phyloP scores from a whole-genome alignment of 1,140 invertebrate genomes.

The Aradophagus sp. region DNA sequence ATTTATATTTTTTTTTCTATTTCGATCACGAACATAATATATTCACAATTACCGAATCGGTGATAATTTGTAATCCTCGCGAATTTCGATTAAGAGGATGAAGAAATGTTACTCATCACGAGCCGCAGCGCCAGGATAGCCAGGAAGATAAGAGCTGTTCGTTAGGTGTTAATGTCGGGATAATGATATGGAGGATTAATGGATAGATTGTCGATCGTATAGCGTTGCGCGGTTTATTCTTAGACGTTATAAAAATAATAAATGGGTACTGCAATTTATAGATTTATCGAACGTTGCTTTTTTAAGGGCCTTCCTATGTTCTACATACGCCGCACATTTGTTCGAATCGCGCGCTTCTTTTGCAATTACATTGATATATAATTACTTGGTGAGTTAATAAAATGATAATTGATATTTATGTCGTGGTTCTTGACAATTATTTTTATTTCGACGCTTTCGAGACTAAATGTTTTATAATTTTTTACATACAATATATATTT shows the following conservation, averaged over 20 bases:
- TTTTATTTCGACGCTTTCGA: too few relatives aligned
- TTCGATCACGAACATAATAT: too few relatives aligned
- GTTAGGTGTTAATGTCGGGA: slow-evolving; percentile 51
- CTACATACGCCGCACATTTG: slow-evolving; percentile 30
- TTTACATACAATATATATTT: too few relatives aligned
- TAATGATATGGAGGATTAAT: slow-evolving; percentile 55
- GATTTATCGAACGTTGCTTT: slow-evolving; percentile 32
- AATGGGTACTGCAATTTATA: slow-evolving; percentile 43
- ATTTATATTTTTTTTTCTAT: too few relatives aligned
- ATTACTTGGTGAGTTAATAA: too few relatives aligned
- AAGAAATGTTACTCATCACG: slow-evolving; percentile 33
- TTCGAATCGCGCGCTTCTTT: too few relatives aligned
- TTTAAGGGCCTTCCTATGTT: too few relatives aligned
- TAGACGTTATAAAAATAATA: slow-evolving; percentile 33
- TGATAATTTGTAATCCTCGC: slow-evolving; percentile 8
- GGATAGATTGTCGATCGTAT: slow-evolving; percentile 47
- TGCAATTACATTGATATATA: slow-evolving; percentile 31
- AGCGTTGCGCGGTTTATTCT: slow-evolving; percentile 33
- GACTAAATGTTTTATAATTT: too few relatives aligned
- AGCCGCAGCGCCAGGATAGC: slow-evolving; percentile 14
- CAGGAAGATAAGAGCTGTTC: slow-evolving; percentile 38
- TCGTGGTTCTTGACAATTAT: too few relatives aligned
- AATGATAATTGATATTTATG: too few relatives aligned
- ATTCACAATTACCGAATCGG: too few relatives aligned
- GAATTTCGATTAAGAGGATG: slow-evolving; percentile 28